These are phyloP conservation scores for Heteractis magnifica DNA, from an alignment of 92 coral and sea anemone species.

Conservation along the genomic window DNA sequence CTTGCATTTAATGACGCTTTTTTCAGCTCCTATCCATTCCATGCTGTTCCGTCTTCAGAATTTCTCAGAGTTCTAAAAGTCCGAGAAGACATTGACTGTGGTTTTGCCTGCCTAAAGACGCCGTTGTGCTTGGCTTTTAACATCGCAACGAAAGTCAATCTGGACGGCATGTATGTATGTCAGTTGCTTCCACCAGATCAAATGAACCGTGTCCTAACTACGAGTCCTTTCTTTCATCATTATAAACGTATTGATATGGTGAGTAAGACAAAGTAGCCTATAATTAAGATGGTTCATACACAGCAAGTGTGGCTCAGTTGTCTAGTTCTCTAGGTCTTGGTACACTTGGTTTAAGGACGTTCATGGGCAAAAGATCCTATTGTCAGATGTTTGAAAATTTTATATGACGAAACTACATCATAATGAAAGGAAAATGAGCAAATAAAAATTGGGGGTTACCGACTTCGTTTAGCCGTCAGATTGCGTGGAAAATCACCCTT, in stretches of 20 bases:
- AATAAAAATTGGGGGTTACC: no score
- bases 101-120: not conserved
- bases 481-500: no score
- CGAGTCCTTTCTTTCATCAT: constrained; percentile 7
- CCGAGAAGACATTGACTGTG: not conserved
- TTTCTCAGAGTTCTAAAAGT: not conserved
- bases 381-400: no score
- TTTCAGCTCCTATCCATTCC: constrained; percentile 2
- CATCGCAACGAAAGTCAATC: constrained; percentile 5
- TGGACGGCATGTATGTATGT: not conserved
- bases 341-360: no score
- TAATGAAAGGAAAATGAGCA: no score
- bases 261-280: not conserved
- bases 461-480: no score
- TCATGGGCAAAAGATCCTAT: no score
- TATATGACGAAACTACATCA: no score
- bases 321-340: no score
- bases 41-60: not conserved
- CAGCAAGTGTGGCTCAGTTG: no score
- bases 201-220: not conserved
- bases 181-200: constrained; percentile 11
- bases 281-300: no score
- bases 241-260: not conserved
- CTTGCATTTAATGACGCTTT: not conserved
- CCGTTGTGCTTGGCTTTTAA: constrained; percentile 16